Base-by-base conservation (phyloP, 2,888 invertebrate species). In the Clitarchus hookeri region DNA sequence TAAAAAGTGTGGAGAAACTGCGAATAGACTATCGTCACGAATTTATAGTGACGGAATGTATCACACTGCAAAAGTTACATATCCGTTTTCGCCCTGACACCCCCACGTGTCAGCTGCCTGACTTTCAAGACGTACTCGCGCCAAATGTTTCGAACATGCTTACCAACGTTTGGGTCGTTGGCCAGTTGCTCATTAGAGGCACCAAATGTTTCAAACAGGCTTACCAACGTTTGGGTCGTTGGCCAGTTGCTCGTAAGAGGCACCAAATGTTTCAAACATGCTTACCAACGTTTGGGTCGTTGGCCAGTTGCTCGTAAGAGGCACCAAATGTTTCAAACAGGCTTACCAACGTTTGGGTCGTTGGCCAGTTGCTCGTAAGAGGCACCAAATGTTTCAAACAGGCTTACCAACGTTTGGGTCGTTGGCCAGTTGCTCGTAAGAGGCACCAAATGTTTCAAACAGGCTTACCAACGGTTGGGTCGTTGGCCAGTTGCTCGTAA, bases 101-200 rank as follows among this genome's bases (percentile, higher is more conserved):
- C 36, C 36, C 36, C 36, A 36, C 36, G 36, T 36, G 36, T 36
- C 36, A 36, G 36, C 36, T 3, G 36, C 4, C 36, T 3, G 36
- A 36, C 4, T 36, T 36, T 36, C 36, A 36, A 36, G 36, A 36
- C 36, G 36, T 1, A 3, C 4, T 36, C 36, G 36, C 36, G 36
- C 36, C 36, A 36, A 36, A 36, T 4, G 36, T 1, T 36, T 36
- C 2, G 4, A 36, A 36, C 36, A 36, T 1, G 4, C 36, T 36
- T 36, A 36, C 36, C 36, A 36, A 36, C 2, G 2, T 36, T n/a
- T n/a, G n/a, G 36, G 36, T 36, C 95, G 89, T 94, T 92, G 25
- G 97, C 96, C 80, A 98, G 91, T 87, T 95, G 94, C 87, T 94
- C 94, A 91, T 97, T 98, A 85, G 94, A 95, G 88, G n/a, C n/a